phyloP scores from a whole-genome alignment of 2,888 invertebrate species.

The Rhopalosiphum nymphaeae region DNA sequence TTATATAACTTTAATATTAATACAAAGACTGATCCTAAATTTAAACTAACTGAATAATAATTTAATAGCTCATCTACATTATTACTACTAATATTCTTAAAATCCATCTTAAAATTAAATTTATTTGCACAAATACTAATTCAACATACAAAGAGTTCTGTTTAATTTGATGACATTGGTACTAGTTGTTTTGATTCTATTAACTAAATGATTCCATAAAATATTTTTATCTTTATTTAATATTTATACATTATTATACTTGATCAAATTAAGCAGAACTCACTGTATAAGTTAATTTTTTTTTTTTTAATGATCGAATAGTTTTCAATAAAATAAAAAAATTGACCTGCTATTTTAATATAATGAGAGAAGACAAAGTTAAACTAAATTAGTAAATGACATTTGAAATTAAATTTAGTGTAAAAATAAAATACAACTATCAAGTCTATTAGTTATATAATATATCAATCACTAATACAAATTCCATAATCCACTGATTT shows the following conservation, averaged over 20 bases:
- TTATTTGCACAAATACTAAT: not conserved
- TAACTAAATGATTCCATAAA: no score
- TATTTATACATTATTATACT: no score
- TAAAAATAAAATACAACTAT: not conserved
- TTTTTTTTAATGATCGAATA: not conserved
- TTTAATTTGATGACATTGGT: no score
- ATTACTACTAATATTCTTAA: not conserved
- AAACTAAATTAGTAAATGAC: not conserved
- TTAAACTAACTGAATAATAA: not conserved
- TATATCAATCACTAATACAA: not conserved
- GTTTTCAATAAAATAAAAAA: not conserved
- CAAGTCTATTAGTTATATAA: not conserved
- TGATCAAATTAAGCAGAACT: no score
- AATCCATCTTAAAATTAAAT: not conserved
- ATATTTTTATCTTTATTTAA: no score
- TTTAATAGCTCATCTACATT: not conserved
- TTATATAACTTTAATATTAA: constrained; percentile 7
- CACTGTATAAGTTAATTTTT: no score
- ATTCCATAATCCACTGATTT: not conserved
- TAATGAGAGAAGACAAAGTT: not conserved
- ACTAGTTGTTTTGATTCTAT: no score
- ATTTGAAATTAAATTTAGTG: not conserved
- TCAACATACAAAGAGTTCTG: not conserved
- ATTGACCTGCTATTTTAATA: not conserved
- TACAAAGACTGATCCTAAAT: not conserved